Percentiles rank a stretch among this genome's conserved stretches.
These are phyloP conservation scores for Hydrochoerus hydrochaeris DNA, from an alignment of 2,113 vertebrate genomes.

Conservation along the genomic window DNA sequence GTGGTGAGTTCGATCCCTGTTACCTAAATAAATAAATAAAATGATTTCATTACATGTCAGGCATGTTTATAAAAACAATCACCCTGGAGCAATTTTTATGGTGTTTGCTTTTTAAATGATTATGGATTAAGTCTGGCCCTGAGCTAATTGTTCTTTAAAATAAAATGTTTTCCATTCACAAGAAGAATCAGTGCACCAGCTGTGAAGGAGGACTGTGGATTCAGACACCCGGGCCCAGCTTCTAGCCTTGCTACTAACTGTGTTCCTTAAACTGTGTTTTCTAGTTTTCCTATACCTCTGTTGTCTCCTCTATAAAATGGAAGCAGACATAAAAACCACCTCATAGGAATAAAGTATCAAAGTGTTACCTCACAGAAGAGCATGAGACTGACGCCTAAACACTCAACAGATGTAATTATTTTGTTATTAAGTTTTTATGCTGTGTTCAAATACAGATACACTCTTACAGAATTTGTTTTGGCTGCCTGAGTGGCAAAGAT, in stretches of 20 bases:
- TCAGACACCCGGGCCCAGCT: neutral
- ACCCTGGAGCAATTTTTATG: neutral
- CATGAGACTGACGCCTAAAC: neutral
- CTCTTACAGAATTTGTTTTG: neutral
- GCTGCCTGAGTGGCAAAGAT: neutral
- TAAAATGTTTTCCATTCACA: constrained; percentile 17
- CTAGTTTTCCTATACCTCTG: neutral
- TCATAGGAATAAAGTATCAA: neutral
- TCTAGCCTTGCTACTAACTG: neutral
- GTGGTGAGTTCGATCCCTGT: too few relatives aligned
- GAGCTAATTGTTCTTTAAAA: neutral
- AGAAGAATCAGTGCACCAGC: neutral
- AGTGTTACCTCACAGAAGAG: neutral
- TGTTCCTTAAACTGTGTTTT: neutral
- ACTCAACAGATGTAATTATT: neutral
- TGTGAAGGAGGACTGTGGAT: neutral
- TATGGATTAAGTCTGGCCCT: neutral
- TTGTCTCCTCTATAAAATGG: neutral
- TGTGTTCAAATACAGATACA: neutral
- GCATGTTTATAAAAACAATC: neutral
- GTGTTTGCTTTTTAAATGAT: neutral
- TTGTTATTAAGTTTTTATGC: neutral
- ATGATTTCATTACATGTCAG: neutral
- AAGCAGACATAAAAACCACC: neutral
- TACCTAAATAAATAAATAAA: neutral